These are phyloP conservation scores for Porites australiensis DNA, from an alignment of 64 coral and sea anemone species.

Conservation along the genomic window DNA sequence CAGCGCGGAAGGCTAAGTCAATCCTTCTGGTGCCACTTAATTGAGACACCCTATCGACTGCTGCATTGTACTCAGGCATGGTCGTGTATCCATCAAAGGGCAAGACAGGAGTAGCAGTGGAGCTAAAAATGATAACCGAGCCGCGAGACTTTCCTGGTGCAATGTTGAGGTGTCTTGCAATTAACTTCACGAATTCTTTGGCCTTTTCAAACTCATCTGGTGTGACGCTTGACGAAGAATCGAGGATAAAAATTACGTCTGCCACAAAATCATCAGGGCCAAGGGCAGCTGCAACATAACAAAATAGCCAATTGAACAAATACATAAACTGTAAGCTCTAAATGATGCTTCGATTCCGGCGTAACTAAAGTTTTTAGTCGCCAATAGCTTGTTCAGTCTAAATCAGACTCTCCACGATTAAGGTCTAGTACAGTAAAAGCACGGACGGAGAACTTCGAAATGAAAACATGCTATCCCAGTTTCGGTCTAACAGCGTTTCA, in stretches of 20 bases:
- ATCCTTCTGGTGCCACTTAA: slow-evolving; percentile 16
- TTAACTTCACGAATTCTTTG: slow-evolving; percentile 76
- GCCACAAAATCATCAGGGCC: slow-evolving; percentile 60
- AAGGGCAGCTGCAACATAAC: background rate
- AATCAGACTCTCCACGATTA: no score
- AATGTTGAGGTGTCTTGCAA: slow-evolving; percentile 76
- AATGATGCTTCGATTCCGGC: no score
- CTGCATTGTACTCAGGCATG: slow-evolving; percentile 30
- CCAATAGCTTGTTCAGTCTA: no score
- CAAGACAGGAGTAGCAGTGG: slow-evolving; percentile 42
- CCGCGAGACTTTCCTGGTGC: slow-evolving; percentile 74
- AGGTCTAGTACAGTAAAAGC: no score
- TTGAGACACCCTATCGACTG: slow-evolving; percentile 56
- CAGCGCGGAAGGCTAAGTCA: slow-evolving; percentile 6
- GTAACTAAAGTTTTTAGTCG: no score
- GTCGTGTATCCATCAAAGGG: slow-evolving; percentile 15
- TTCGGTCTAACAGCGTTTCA: no score
- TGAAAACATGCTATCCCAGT: no score
- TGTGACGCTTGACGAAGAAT: slow-evolving; percentile 69
- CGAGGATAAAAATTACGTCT: slow-evolving; percentile 78
- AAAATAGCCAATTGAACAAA: background rate
- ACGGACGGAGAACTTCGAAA: no score
- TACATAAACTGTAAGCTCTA: no score
- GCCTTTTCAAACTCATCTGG: slow-evolving; percentile 42
- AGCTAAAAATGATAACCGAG: slow-evolving; percentile 53